Percentiles rank a stretch among this genome's conserved stretches.
Evolutionary conservation across 2,113 vertebrate genomes (phyloP).

Genomic region (Thamnophis sirtalis): DNA sequence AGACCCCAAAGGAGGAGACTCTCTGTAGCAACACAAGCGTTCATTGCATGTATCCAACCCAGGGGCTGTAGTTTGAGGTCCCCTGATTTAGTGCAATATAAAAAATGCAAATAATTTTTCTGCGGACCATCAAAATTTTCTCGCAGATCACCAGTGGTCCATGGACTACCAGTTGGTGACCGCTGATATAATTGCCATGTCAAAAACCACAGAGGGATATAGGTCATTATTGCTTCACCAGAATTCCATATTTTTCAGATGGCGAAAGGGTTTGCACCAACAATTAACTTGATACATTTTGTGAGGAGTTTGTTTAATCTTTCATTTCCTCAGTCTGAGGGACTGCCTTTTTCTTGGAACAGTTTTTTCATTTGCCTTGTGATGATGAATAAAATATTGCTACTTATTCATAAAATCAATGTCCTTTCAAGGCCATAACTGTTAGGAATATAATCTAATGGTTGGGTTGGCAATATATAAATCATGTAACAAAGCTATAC

Average conservation of each 20-base stretch:
- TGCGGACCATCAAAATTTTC: too few species aligned
- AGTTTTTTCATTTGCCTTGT: not conserved
- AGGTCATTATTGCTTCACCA: not conserved
- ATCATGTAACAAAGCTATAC: too few species aligned
- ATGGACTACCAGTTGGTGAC: too few species aligned
- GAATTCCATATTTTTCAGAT: not conserved
- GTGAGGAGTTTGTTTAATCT: not conserved
- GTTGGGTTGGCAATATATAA: too few species aligned
- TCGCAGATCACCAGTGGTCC: too few species aligned
- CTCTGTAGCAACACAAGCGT: too few species aligned
- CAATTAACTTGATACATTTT: not conserved
- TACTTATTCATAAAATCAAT: not conserved
- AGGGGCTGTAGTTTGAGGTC: too few species aligned
- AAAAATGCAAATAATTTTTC: too few species aligned
- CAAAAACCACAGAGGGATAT: not conserved
- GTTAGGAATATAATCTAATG: too few species aligned
- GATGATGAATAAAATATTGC: not conserved
- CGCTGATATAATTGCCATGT: not conserved
- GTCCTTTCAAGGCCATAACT: not conserved
- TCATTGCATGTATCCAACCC: too few species aligned
- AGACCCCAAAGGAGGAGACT: too few species aligned
- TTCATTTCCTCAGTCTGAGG: not conserved
- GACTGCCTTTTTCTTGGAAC: not conserved
- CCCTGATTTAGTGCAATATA: too few species aligned
- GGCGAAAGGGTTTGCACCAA: not conserved